These are phyloP conservation scores for Sycophila sp. DNA, from an alignment of 1,140 invertebrate species.

Conservation along the genomic window DNA sequence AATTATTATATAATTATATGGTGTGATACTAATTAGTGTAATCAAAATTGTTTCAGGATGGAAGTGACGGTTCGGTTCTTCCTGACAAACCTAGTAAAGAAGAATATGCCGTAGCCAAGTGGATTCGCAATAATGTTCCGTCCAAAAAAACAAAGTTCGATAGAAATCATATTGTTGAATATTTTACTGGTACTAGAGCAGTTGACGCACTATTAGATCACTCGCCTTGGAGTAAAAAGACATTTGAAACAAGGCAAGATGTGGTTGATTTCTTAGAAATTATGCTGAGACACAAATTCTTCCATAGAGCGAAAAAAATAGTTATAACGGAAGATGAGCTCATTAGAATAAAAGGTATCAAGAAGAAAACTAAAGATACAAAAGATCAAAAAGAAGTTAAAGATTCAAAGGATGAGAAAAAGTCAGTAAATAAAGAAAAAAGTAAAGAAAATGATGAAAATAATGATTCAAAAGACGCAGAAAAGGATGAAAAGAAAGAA, in stretches of 20 bases:
- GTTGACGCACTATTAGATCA: conserved; percentile 87
- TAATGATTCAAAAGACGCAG: conserved; percentile 67
- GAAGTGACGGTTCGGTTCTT: conserved; percentile 65
- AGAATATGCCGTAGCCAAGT: conserved; percentile 93
- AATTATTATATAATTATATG: too few species aligned
- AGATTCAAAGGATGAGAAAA: conserved; percentile 72
- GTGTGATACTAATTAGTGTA: too few species aligned
- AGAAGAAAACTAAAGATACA: conserved; percentile 76
- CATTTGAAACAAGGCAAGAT: conserved; percentile 85
- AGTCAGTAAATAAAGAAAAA: conserved; percentile 63
- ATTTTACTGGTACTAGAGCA: conserved; percentile 94
- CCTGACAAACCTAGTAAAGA: conserved; percentile 86
- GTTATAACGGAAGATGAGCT: conserved; percentile 62
- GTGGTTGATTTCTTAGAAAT: conserved; percentile 83
- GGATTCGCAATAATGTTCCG: conserved; percentile 91
- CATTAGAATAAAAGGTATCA: conserved; percentile 70
- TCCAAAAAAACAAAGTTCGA: conserved; percentile 93
- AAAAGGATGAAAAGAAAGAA: conserved; percentile 62
- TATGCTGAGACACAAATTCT: conserved; percentile 93
- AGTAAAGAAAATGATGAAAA: conserved; percentile 65
- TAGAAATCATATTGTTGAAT: conserved; percentile 94
- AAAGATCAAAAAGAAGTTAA: conserved; percentile 68
- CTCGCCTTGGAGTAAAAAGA: conserved; percentile 88
- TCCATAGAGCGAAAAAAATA: conserved; percentile 91
- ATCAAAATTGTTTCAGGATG: conserved; percentile 70